Base-by-base conservation (phyloP, 2,888 invertebrate genomes). In the Sepioteuthis lessoniana region DNA sequence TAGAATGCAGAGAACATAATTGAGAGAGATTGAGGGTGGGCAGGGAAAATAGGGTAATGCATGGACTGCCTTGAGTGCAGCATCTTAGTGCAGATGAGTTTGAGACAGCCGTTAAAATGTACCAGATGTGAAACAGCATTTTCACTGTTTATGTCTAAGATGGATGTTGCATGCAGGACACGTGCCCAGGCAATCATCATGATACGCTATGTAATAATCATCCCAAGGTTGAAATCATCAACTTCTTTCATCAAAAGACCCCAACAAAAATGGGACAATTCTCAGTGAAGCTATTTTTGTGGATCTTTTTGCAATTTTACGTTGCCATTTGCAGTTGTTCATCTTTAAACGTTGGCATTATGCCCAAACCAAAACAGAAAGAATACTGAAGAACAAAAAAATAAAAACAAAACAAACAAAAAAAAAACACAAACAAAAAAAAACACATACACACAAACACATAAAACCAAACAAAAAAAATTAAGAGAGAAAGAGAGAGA, bases 291-390 rank as follows among this genome's bases (percentile, higher is more conserved):
- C 76, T n/a, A 76, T n/a, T n/a, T n/a, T n/a, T n/a, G 76, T 76
- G n/a, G 76, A 13, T n/a, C 76, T 76, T 76, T 42, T 76, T 76
- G n/a, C 76, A 76, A 76, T 76, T n/a, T 76, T n/a, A 76, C n/a
- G n/a, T n/a, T 76, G 76, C 76, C 76, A 76, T 76, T 76, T 76
- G 76, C 76, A 76, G 76, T 76, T 76, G 76, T 76, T 76, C 76
- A n/a, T 76, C 76, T 76, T 76, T 76, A n/a, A 76, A 76, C 10
- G 76, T n/a, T 76, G 76, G 76, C 76, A 76, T 76, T 76, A n/a
- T 76, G n/a, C n/a, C 76, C 76, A 76, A n/a, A 21, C n/a, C n/a
- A 76, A 10, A 76, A 76, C 13, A n/a, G 13, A 76, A 4, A n/a
- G n/a, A 21, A n/a, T n/a, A 8, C n/a, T 10, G n/a, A n/a, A n/a